Percentiles rank a stretch among this genome's conserved stretches.
Conservation (phyloP, 2,797 vertebrate genomes). For the Chiroxiphia lanceolata region DNA sequence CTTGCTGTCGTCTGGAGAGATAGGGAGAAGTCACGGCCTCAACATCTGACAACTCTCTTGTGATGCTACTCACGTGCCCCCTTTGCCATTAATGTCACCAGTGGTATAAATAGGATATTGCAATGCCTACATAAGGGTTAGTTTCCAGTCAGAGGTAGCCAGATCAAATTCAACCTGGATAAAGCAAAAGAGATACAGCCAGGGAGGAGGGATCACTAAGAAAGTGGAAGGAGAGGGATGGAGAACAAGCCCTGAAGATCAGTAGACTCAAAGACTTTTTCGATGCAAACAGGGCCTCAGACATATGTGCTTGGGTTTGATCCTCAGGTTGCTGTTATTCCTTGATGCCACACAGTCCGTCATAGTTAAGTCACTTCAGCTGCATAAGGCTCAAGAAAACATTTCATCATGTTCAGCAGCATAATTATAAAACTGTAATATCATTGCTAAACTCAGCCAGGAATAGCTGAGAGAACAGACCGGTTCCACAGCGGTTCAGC, state of each 20-base stretch:
- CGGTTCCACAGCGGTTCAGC: background rate
- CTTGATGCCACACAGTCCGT: background rate
- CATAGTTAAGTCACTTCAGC: background rate
- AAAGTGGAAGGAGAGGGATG: background rate
- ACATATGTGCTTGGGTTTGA: background rate
- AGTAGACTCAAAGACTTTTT: background rate
- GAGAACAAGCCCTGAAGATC: background rate
- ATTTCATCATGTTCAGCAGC: background rate
- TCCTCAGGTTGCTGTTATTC: background rate
- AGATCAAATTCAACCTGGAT: background rate
- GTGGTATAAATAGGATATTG: slow-evolving; percentile 21
- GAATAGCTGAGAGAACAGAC: background rate
- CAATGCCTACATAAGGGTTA: background rate
- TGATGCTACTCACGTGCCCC: background rate
- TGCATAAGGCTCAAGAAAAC: background rate
- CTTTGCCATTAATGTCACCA: background rate
- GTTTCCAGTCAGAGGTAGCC: background rate
- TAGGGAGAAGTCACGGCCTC: slow-evolving; percentile 47
- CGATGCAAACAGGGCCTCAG: background rate
- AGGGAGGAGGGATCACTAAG: background rate
- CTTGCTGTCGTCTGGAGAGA: slow-evolving; percentile 58
- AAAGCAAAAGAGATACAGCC: background rate
- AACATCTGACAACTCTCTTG: slow-evolving; percentile 45
- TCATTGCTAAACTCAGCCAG: background rate
- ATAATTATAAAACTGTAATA: background rate